These are phyloP conservation scores for Orycteropus afer DNA, from an alignment of 2,113 vertebrate species.

Conservation along the genomic window DNA sequence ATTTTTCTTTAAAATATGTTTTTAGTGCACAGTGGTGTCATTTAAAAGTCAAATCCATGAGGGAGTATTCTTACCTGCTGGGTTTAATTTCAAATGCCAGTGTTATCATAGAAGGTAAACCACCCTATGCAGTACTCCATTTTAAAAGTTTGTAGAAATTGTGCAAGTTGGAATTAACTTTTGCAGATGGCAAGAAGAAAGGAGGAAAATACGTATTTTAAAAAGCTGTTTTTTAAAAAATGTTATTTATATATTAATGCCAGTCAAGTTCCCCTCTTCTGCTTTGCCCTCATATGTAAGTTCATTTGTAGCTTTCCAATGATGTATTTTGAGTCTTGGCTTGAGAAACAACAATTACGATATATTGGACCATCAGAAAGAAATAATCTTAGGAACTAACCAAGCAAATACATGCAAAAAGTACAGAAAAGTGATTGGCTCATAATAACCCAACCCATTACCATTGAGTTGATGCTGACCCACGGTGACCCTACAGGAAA, in stretches of 20 bases:
- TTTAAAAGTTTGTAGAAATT: slow-evolving; percentile 25
- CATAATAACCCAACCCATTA: too few relatives aligned
- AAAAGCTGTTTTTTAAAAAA: neutral
- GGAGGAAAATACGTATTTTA: neutral
- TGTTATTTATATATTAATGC: slow-evolving; percentile 7
- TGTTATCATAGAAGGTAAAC: slow-evolving; percentile 62
- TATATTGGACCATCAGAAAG: too few relatives aligned
- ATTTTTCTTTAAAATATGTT: slow-evolving; percentile 50
- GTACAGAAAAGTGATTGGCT: neutral
- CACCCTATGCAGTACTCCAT: neutral
- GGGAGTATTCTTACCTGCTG: slow-evolving; percentile 66
- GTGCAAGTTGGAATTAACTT: slow-evolving; percentile 9
- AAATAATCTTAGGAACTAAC: slow-evolving; percentile 2
- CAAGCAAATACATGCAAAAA: neutral
- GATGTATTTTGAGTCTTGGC: too few relatives aligned
- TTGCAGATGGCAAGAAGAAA: slow-evolving; percentile 29
- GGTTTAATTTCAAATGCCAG: slow-evolving; percentile 62
- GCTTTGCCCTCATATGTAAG: neutral
- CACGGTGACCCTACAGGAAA: too few relatives aligned
- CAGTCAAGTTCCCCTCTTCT: neutral
- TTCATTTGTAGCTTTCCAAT: too few relatives aligned
- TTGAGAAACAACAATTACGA: too few relatives aligned
- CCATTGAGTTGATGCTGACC: too few relatives aligned
- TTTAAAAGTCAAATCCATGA: slow-evolving; percentile 61
- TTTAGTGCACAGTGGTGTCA: slow-evolving; percentile 37